Percentiles rank a stretch among this genome's conserved stretches.
These are phyloP conservation scores for Drosophila siamana DNA, from an alignment of 2,888 invertebrate genomes.

Conservation along the genomic window DNA sequence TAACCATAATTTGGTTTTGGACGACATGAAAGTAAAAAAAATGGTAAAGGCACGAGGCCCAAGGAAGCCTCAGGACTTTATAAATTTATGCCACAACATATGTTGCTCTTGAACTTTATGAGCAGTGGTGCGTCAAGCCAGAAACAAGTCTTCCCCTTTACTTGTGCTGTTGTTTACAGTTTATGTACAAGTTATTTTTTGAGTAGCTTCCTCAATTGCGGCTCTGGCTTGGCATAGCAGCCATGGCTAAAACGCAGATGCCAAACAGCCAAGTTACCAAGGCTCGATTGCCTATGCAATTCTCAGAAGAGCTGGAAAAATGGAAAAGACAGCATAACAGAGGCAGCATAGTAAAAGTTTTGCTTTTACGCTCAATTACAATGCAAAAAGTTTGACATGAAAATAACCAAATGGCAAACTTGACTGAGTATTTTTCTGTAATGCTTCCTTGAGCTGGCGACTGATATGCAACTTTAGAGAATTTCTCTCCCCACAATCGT, in stretches of 20 bases:
- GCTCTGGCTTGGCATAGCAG: conserved; percentile 42
- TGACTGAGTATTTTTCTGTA: conserved; percentile 52
- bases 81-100: conserved; percentile 80
- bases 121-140: conserved; percentile 15
- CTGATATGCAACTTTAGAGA: conserved; percentile 1
- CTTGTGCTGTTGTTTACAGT: conserved; percentile 67
- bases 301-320: conserved; percentile 27
- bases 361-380: conserved; percentile 81
- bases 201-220: conserved; percentile 79
- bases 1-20: conserved; percentile 82
- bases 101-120: conserved; percentile 77
- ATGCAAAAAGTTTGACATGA: conserved; percentile 79
- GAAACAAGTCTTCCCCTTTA: neutral
- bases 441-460: conserved; percentile 37
- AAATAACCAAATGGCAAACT: conserved; percentile 77
- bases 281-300: conserved; percentile 46
- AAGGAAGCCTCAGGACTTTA: conserved; percentile 55
- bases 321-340: conserved; percentile 7
- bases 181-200: conserved; percentile 68
- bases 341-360: conserved; percentile 69
- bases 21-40: conserved; percentile 35
- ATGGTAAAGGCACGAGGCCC: conserved; percentile 53
- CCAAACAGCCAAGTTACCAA: conserved; percentile 37
- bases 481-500: neutral
- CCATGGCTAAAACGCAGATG: conserved; percentile 64